Evolutionary conservation across 35 echinoderm and acorn worm species (phyloP).

Genomic region (Nesometra sesokonis): DNA sequence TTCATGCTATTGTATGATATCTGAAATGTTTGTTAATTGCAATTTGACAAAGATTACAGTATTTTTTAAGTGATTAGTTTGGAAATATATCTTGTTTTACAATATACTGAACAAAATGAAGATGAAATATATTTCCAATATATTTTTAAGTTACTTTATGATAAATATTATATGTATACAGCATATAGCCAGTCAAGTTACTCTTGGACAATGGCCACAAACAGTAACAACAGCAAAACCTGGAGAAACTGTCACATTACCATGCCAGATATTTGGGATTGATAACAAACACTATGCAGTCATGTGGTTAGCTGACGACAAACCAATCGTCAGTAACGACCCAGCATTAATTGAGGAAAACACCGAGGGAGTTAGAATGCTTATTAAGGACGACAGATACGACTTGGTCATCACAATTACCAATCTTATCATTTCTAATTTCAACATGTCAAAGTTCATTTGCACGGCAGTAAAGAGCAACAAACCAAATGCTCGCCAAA

Average conservation of each 20-base stretch:
- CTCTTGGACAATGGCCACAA: not conserved
- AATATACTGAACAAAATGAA: too few relatives aligned
- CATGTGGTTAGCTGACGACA: not conserved
- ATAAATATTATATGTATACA: not conserved
- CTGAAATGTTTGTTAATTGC: too few relatives aligned
- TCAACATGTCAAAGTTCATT: not conserved
- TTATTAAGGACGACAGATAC: not conserved
- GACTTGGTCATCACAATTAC: not conserved
- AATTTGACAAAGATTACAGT: too few relatives aligned
- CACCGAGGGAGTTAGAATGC: not conserved
- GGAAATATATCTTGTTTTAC: too few relatives aligned
- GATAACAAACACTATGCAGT: not conserved
- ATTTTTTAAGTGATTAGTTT: too few relatives aligned
- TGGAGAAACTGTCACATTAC: not conserved
- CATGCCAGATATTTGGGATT: not conserved
- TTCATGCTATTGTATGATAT: too few relatives aligned
- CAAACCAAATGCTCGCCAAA: not conserved
- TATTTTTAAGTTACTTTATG: not conserved
- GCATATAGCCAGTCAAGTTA: not conserved
- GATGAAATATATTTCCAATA: too few relatives aligned
- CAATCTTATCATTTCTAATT: not conserved
- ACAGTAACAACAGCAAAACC: not conserved
- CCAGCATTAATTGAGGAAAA: not conserved
- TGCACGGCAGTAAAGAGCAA: not conserved
- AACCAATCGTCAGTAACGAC: not conserved